These are phyloP conservation scores for Aleiodes alternator DNA, from an alignment of 2,888 invertebrate species.

Conservation along the genomic window DNA sequence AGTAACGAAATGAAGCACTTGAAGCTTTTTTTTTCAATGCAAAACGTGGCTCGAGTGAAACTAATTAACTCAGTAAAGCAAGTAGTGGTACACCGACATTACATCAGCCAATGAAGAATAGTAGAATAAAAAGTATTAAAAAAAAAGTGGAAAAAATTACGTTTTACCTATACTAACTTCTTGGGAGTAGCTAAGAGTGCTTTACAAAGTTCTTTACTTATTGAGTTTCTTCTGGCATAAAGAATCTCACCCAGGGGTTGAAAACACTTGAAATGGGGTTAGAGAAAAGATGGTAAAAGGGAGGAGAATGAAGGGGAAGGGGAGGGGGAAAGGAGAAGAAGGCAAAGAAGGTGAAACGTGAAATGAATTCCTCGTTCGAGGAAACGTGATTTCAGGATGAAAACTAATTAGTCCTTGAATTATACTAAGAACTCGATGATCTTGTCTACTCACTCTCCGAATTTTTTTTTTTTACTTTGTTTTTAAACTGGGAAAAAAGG, in stretches of 20 bases:
- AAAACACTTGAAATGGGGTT: not conserved
- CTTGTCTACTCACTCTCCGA: conserved; percentile 13
- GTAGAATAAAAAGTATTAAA: not conserved
- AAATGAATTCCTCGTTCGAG: conserved; percentile 32
- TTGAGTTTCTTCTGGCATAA: conserved; percentile 35
- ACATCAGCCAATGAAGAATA: conserved; percentile 23
- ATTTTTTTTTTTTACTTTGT: too few species aligned
- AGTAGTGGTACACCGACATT: not conserved
- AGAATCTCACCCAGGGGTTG: conserved; percentile 8
- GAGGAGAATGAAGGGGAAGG: not conserved
- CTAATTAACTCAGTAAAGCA: conserved; percentile 24
- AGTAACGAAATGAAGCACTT: not conserved
- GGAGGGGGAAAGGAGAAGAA: not conserved
- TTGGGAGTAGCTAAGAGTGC: conserved; percentile 26
- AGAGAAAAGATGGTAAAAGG: not conserved
- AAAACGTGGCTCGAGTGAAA: conserved; percentile 17
- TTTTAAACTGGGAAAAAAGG: too few species aligned
- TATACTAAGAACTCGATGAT: conserved; percentile 31
- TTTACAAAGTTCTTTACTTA: conserved; percentile 28
- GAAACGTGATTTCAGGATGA: conserved; percentile 31
- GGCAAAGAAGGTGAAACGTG: conserved; percentile 16
- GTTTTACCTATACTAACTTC: conserved; percentile 28
- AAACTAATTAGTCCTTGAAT: conserved; percentile 34
- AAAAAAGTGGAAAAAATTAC: conserved; percentile 14
- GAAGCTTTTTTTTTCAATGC: not conserved